A percentile compares a stretch with the other conserved stretches of the same genome.
Conservation (phyloP, 2,797 vertebrate species). For the Platalea minor region DNA sequence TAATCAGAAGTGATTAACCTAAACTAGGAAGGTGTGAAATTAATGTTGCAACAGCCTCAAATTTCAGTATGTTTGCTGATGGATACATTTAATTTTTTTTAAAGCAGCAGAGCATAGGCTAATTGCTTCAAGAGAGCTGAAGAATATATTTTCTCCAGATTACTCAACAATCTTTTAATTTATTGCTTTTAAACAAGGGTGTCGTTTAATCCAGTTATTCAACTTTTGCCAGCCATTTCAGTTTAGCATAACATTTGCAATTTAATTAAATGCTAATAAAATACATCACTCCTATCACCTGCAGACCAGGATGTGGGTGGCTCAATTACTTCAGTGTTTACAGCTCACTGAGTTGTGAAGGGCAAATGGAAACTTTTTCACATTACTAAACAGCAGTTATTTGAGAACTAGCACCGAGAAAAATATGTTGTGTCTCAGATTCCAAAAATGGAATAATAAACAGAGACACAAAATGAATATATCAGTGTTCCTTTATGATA, state of each 20-base stretch:
- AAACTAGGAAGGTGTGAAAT: constrained; percentile 37
- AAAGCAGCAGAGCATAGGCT: background rate
- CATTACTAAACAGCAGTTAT: background rate
- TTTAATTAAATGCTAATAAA: constrained; percentile 60
- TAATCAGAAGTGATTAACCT: constrained; percentile 25
- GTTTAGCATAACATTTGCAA: constrained; percentile 52
- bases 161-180: background rate
- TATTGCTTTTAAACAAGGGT: constrained; percentile 13
- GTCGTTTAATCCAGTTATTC: constrained; percentile 1
- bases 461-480: background rate
- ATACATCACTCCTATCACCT: constrained; percentile 42
- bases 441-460: constrained; percentile 16
- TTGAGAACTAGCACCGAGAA: background rate
- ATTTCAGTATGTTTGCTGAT: background rate
- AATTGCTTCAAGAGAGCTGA: background rate
- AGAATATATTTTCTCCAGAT: constrained; percentile 9
- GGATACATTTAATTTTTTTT: background rate
- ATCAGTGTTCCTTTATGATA: background rate
- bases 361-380: constrained; percentile 28
- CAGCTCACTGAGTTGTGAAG: constrained; percentile 57
- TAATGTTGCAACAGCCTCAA: background rate
- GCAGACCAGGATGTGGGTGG: background rate
- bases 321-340: constrained; percentile 56
- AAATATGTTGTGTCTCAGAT: background rate
- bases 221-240: constrained; percentile 40